Evolutionary conservation across 2,888 invertebrate species (phyloP), one percentile per base, ranked within the genome.

Genomic region (Abrostola tripartita): DNA sequence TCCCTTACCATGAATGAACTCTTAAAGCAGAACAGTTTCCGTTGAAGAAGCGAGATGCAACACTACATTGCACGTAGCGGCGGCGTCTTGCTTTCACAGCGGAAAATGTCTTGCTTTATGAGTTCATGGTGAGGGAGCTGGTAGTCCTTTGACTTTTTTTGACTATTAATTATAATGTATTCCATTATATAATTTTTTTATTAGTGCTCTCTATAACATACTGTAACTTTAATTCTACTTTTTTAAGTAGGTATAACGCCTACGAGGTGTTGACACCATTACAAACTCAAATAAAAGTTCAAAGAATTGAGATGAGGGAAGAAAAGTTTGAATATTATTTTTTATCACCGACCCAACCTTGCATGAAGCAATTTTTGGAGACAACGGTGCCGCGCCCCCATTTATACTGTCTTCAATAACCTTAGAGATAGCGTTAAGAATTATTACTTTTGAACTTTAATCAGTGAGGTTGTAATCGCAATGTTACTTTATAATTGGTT

Each of bases 251-350:
- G 52, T 57, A 49, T 61, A 68, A 68, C 49, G 60, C 56, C 70
- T 49, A 24, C 47, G 41, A 69, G 56, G 73, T 73, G 73, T 66
- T 74, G 73, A 73, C 71, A 73, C 52, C 50, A 52, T 73, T 65
- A 53, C 24, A 38, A 73, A 74, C 71, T 73, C 73, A 49, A 74
- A 74, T 73, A 73, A 73, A 73, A 73, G 73, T 73, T 70, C 40
- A 14, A 52, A 62, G 74, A 70, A 70, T 70, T 73, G 71, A 52
- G 74, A 73, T 40, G 35, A 52, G 57, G 73, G 56, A 56, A 40
- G 8, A 40, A 64, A 72, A 72, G 52, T 72, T 72, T 70, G 74
- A 59, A 72, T 72, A 72, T 72, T 53, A 72, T 74, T 72, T 72
- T 72, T 72, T 72, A 72, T 72, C 61, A 53, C 72, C 70, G 52